Base-by-base conservation (phyloP, 2,888 invertebrate genomes). In the Drosophila leonis region DNA sequence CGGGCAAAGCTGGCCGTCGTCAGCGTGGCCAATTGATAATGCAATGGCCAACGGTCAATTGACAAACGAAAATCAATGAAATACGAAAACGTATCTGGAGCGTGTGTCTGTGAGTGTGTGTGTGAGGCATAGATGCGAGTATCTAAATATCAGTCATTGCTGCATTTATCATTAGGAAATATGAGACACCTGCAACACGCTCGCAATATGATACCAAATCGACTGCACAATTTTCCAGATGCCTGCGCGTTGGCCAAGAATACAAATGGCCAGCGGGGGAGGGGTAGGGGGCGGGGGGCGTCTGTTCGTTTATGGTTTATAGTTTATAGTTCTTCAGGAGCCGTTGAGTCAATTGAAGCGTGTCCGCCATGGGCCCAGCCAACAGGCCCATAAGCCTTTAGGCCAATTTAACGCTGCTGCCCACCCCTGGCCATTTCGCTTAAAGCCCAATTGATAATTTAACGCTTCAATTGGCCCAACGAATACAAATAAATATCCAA, bases 371-470 rank as follows among this genome's bases (percentile, higher is more conserved):
- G 72, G 62, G 71, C 67, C 42, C 81, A 68, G 39, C 7, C 37
- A 55, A 42, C 12, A n/a, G 10, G 48, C 27, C 24, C 78, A 79
- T 56, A 79, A 77, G 80, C 71, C 85, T 76, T 65, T 73, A 75
- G 80, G 88, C 90, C 84, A 84, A 84, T 87, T 87, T 87, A 89
- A 89, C 78, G 89, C 87, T 81, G 72, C 65, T 84, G 73, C 64
- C 68, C 83, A 77, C 77, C 88, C 83, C 80, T 67, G 48, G 54
- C 31, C 51, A 60, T 13, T 48, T 67, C 63, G 71, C 64, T 73
- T 70, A 59, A 74, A 80, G 85, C 75, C 89, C 85, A 87, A 88
- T 88, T 81, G 90, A 90, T 90, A 90, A 88, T 88, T 88, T 88
- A 90, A 90, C 88, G 88, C 88, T 88, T 90, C 90, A 88, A 84